Evolutionary conservation across 2,797 vertebrate species (phyloP).

Genomic region (Todus mexicanus): DNA sequence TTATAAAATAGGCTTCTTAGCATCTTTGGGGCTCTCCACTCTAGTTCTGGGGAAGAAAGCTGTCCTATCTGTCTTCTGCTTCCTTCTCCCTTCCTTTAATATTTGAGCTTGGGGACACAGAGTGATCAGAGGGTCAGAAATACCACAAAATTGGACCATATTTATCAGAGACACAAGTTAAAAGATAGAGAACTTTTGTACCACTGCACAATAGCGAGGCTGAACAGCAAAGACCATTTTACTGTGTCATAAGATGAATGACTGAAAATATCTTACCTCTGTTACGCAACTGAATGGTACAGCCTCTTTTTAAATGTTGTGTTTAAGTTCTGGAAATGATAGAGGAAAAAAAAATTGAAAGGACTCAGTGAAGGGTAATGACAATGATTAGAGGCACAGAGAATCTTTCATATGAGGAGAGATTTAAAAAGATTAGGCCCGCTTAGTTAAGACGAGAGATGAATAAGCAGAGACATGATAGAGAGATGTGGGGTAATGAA

Average conservation of each 20-base stretch:
- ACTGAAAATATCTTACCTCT: background rate
- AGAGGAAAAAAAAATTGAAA: background rate
- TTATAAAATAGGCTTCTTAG: slow-evolving; percentile 4
- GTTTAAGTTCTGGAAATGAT: slow-evolving; percentile 19
- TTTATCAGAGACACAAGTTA: slow-evolving; percentile 4
- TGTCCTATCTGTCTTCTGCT: background rate
- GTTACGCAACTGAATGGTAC: background rate
- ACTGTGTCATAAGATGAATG: background rate
- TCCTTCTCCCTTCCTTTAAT: background rate
- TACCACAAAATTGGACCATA: background rate
- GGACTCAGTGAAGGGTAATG: slow-evolving; percentile 24
- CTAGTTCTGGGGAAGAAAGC: background rate
- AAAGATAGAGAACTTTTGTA: background rate
- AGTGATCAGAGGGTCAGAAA: background rate
- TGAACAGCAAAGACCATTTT: background rate
- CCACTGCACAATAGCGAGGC: background rate
- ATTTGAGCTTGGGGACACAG: background rate
- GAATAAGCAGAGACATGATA: slow-evolving; percentile 15
- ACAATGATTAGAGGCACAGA: background rate
- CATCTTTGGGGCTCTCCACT: background rate
- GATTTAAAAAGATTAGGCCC: slow-evolving; percentile 26
- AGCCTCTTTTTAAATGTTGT: background rate
- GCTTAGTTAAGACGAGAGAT: slow-evolving; percentile 48
- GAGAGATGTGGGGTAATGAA: slow-evolving; percentile 19
- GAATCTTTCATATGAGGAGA: slow-evolving; percentile 21